These are phyloP conservation scores for Meteorus sp. DNA, from an alignment of 1,140 invertebrate species.

Conservation along the genomic window DNA sequence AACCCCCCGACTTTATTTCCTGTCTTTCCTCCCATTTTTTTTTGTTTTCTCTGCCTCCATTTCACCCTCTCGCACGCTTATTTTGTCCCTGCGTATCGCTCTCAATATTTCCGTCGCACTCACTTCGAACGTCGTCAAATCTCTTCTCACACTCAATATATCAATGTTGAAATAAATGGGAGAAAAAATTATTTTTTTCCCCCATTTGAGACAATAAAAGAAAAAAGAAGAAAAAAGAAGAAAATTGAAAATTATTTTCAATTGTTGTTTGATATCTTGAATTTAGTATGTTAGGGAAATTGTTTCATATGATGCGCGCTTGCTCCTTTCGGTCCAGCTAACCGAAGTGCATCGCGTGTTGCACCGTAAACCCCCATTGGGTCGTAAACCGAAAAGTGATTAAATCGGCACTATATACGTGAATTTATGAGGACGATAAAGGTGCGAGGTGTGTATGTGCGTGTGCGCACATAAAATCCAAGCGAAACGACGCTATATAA, in stretches of 20 bases:
- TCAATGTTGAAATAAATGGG: too few species aligned
- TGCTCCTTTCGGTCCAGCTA: slow-evolving; percentile 22
- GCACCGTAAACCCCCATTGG: slow-evolving; percentile 46
- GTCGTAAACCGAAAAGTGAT: slow-evolving; percentile 48
- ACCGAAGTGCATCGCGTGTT: slow-evolving; percentile 26
- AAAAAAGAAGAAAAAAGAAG: too few species aligned
- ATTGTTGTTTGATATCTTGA: not conserved
- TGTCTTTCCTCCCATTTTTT: not conserved
- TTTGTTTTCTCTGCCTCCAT: not conserved
- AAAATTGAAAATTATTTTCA: not conserved
- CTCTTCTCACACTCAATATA: not conserved
- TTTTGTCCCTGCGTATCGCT: too few species aligned
- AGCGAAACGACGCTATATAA: slow-evolving; percentile 40
- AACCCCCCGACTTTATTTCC: slow-evolving; percentile 29
- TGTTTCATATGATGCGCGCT: too few species aligned
- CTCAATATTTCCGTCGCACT: too few species aligned
- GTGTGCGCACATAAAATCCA: slow-evolving; percentile 44
- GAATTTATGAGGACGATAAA: slow-evolving; percentile 54
- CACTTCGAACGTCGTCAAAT: too few species aligned
- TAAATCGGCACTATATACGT: slow-evolving; percentile 40
- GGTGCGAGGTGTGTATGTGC: too few species aligned
- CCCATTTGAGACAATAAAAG: too few species aligned
- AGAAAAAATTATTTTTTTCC: too few species aligned
- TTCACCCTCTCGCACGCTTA: too few species aligned
- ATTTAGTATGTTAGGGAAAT: too few species aligned